These are phyloP conservation scores for Phataginus tricuspis DNA, from an alignment of 2,797 vertebrate species.

Conservation along the genomic window DNA sequence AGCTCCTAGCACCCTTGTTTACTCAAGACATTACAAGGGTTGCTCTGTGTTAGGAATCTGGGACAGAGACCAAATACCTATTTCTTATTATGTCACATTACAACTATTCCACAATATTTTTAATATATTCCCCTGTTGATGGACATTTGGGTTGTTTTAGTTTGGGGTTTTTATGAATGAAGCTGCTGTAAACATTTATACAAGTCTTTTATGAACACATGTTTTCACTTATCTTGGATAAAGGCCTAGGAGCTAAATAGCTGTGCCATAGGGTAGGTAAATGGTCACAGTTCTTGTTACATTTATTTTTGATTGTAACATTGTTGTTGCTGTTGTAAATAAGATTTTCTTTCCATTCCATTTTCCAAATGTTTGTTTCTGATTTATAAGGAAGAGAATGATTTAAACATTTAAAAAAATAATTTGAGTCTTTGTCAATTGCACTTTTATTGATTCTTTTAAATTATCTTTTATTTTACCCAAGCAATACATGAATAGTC, in stretches of 20 bases:
- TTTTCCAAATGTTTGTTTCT: slow-evolving; percentile 21
- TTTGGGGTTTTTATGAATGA: neutral
- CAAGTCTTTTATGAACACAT: neutral
- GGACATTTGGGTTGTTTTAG: neutral
- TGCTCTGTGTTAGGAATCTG: neutral
- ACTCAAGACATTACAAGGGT: neutral
- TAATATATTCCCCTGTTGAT: neutral
- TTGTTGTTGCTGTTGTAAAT: neutral
- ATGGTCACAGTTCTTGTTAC: neutral
- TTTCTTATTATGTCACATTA: neutral
- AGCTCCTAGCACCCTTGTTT: no score
- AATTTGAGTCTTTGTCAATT: neutral
- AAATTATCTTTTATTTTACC: neutral
- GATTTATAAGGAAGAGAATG: neutral
- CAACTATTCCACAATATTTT: neutral
- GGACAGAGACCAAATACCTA: neutral
- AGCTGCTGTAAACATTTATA: neutral
- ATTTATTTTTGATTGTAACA: neutral
- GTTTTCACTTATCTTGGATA: neutral
- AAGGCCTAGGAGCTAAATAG: neutral
- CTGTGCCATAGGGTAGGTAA: neutral
- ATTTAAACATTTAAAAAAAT: neutral
- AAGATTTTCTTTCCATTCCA: neutral
- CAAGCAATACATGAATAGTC: neutral
- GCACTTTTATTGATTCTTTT: neutral